Conservation (phyloP, 2,113 vertebrate species). For the Phalacrocorax aristotelis region DNA sequence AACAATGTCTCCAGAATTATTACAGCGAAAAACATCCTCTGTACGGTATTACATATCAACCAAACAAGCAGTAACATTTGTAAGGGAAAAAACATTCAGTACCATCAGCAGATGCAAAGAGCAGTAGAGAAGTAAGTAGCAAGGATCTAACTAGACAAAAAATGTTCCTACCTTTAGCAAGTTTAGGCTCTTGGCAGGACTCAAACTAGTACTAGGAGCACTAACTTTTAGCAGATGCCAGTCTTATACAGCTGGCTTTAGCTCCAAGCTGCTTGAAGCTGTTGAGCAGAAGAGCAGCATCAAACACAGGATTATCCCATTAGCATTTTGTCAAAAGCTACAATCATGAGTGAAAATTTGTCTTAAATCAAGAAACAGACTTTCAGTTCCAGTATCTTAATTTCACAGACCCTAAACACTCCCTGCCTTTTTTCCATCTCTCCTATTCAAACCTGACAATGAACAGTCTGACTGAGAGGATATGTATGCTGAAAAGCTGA, state of each 20-base stretch:
- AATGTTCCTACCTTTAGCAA: conserved; percentile 48
- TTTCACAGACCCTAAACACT: not conserved
- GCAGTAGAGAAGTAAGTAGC: conserved; percentile 36
- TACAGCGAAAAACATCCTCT: conserved; percentile 46
- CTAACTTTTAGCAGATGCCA: conserved; percentile 39
- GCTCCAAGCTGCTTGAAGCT: conserved; percentile 32
- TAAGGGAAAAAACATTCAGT: conserved; percentile 25
- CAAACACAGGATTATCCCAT: not conserved
- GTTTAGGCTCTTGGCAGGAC: conserved; percentile 4
- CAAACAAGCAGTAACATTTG: conserved; percentile 46
- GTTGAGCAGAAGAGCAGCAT: conserved; percentile 22
- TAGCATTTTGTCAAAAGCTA: conserved; percentile 3
- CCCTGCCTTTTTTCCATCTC: not conserved
- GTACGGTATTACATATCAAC: conserved; percentile 43
- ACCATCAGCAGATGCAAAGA: conserved; percentile 58
- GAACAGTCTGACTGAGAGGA: not conserved
- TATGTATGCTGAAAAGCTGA: conserved; percentile 18
- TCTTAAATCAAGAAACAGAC: not conserved
- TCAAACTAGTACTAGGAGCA: conserved; percentile 23
- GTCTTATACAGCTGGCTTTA: conserved; percentile 14
- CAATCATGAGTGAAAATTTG: not conserved
- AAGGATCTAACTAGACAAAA: conserved; percentile 68
- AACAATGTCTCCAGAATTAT: conserved; percentile 29
- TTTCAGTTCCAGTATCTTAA: not conserved
- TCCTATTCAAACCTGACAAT: not conserved